A percentile compares a stretch with the other conserved stretches of the same genome.
phyloP scores from a whole-genome alignment of 2,797 vertebrate genomes.

The Anisognathus igniventris region DNA sequence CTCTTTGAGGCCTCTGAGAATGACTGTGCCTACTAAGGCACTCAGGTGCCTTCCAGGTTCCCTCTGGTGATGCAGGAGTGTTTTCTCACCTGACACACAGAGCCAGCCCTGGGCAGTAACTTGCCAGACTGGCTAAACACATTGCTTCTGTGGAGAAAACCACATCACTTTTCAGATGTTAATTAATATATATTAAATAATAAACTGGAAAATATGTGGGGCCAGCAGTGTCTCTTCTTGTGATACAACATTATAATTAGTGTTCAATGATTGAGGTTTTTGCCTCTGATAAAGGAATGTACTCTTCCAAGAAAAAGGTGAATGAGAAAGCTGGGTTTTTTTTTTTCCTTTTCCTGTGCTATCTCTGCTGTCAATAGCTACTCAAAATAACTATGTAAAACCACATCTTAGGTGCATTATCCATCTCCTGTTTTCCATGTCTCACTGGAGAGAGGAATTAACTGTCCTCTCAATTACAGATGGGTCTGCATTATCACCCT shows the following conservation, averaged over 20 bases:
- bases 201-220: neutral
- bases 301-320: neutral
- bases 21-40: fast-evolving
- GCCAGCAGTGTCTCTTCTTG: neutral
- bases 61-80: neutral
- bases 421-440: neutral
- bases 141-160: neutral
- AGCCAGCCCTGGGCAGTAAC: neutral
- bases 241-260: neutral
- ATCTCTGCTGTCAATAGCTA: neutral
- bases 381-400: neutral
- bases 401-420: neutral
- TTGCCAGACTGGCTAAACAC: neutral
- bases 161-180: neutral
- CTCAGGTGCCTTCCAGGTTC: neutral
- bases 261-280: neutral
- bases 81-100: neutral
- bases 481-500: neutral
- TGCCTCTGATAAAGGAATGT: neutral
- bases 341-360: neutral
- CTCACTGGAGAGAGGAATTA: neutral
- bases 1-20: neutral
- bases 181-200: slow-evolving; percentile 7
- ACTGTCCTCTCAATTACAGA: neutral
- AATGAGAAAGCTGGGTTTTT: neutral